Evolutionary conservation across 2,888 invertebrate species (phyloP).

Genomic region (Clunio marinus): DNA sequence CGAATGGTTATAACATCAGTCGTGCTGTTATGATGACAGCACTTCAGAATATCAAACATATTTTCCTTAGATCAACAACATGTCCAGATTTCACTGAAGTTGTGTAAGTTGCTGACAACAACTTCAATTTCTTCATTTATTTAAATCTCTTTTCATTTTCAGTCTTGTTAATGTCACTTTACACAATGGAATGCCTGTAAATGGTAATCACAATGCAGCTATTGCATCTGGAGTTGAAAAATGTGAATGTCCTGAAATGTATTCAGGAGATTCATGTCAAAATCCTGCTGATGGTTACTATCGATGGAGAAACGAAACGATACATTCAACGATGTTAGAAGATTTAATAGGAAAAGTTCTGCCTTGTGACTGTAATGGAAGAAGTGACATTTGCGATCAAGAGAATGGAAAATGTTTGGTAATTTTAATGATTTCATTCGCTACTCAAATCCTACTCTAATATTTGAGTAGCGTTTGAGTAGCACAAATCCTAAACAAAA

Average conservation of each 20-base stretch:
- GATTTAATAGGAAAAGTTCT: constrained; percentile 73
- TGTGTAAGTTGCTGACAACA: constrained; percentile 51
- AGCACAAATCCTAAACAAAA: too few species aligned
- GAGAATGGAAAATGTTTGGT: constrained; percentile 84
- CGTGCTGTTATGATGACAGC: constrained; percentile 85
- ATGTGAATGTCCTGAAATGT: constrained; percentile 76
- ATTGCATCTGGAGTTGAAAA: constrained; percentile 76
- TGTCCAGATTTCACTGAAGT: constrained; percentile 59
- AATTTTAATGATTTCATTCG: constrained; percentile 42
- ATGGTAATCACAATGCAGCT: constrained; percentile 63
- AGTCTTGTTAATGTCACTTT: constrained; percentile 73
- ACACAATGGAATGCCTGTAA: constrained; percentile 72
- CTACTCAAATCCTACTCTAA: background rate
- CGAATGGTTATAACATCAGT: constrained; percentile 57
- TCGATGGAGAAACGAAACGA: constrained; percentile 60
- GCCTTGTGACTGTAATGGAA: constrained; percentile 76
- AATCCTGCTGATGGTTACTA: constrained; percentile 78
- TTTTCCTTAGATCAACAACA: constrained; percentile 70
- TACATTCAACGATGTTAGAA: constrained; percentile 68
- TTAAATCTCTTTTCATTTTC: too few species aligned
- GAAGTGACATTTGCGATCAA: constrained; percentile 72
- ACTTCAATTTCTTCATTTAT: too few species aligned
- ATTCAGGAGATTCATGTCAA: constrained; percentile 87
- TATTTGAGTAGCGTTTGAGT: too few species aligned
- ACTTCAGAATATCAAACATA: constrained; percentile 76